Conservation (phyloP, 2,113 vertebrate species). For the Sturnus vulgaris region DNA sequence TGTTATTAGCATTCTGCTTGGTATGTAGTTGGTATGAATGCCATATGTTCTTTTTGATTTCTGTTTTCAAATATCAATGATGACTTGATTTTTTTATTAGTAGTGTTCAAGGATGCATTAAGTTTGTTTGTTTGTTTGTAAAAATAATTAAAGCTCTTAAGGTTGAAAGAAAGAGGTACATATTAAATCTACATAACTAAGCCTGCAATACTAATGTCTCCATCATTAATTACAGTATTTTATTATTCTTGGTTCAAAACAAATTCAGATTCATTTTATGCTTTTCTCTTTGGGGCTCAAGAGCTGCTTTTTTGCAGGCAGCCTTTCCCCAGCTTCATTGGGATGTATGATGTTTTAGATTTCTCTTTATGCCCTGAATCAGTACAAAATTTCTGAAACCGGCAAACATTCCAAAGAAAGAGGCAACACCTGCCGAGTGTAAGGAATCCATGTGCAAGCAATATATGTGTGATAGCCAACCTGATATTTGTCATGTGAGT, state of each 20-base stretch:
- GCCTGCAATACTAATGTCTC: not conserved
- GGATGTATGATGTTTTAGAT: not conserved
- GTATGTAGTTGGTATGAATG: slow-evolving; percentile 53
- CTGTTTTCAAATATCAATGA: slow-evolving; percentile 50
- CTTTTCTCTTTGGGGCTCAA: not conserved
- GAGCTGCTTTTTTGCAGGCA: not conserved
- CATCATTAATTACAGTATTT: not conserved
- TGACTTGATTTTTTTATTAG: slow-evolving; percentile 10
- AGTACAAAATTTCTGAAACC: not conserved
- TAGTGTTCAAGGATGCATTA: not conserved
- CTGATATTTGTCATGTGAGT: not conserved
- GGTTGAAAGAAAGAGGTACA: not conserved
- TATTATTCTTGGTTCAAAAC: not conserved
- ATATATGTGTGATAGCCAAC: fast-evolving
- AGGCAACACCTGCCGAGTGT: fast-evolving
- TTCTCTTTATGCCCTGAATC: not conserved
- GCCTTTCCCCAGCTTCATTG: not conserved
- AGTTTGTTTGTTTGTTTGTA: not conserved
- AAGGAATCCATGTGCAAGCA: not conserved
- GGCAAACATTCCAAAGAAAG: not conserved
- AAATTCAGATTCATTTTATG: slow-evolving; percentile 11
- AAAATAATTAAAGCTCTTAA: slow-evolving; percentile 35
- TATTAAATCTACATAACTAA: not conserved
- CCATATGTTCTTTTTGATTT: slow-evolving; percentile 47
- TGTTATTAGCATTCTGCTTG: slow-evolving; percentile 56